phyloP scores from a whole-genome alignment of 2,797 vertebrate genomes.

The Dipus sagitta region DNA sequence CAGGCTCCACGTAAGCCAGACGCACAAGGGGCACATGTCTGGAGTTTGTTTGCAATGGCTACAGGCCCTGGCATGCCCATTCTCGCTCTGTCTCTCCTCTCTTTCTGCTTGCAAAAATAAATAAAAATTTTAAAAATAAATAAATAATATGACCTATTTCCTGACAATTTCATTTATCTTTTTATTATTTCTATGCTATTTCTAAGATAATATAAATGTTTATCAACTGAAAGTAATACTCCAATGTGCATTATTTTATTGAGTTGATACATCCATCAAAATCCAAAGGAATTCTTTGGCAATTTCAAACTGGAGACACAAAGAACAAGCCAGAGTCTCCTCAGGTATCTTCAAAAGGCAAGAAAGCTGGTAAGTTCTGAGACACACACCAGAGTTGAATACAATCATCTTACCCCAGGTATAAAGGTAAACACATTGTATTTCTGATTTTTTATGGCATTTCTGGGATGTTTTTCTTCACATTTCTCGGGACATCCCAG shows the following conservation, averaged over 20 bases:
- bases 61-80: too few relatives aligned
- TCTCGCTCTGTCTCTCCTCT: too few relatives aligned
- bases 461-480: constrained; percentile 98
- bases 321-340: background rate
- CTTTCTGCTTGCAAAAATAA: too few relatives aligned
- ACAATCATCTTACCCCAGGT: constrained; percentile 94
- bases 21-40: too few relatives aligned
- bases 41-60: too few relatives aligned
- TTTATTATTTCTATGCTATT: constrained; percentile 17
- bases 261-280: background rate
- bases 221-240: constrained; percentile 37
- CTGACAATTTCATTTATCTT: background rate
- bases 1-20: too few relatives aligned
- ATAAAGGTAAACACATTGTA: constrained; percentile 98
- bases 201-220: constrained; percentile 16
- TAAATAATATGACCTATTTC: background rate
- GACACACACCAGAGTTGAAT: background rate
- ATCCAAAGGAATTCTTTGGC: background rate
- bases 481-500: constrained; percentile 98
- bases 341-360: background rate
- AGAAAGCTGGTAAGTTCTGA: background rate
- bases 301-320: background rate
- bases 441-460: constrained; percentile 98
- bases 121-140: too few relatives aligned
- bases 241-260: background rate